Evolutionary conservation across 2,797 vertebrate species (phyloP), one percentile per base, ranked within the genome.

Genomic region (Meriones psammophilus): DNA sequence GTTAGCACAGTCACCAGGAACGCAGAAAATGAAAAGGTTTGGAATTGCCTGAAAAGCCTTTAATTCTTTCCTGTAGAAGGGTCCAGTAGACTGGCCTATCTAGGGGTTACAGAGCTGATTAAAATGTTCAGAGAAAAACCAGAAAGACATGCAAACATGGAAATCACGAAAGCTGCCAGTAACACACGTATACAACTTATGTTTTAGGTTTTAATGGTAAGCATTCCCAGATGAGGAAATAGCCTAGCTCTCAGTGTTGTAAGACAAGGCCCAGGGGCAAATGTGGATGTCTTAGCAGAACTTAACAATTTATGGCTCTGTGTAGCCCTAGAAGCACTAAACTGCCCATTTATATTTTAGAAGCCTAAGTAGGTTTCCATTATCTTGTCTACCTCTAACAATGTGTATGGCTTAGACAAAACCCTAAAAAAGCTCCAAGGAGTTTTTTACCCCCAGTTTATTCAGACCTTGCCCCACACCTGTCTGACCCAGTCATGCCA

Each of bases 381-480:
- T 68, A 91, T 78, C 64, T 14, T 92, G 0, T 71, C 30, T 46
- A 69, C 39, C 33, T 91, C 26, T 94, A 89, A 92, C 42, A 95
- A 69, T 71, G 54, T 60, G 13, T 80, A 17, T 50, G 50, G 33
- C 77, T 86, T 39, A 88, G 81, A 88, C 56, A 89, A 88, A 84
- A 88, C 69, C 46, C 69, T 74, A 95, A 93, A 17, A 84, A n/a
- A 5, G 8, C 46, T 9, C 6, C 17, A 30, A 88, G 13, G 28
- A 62, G 39, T 50, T 87, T 80, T 60, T 87, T 80, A 56, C 39
- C 5, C 10, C 10, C 33, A 80, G 56, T 30, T 46, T 80, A 46
- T 76, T 81, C 56, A 81, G 68, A 60, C 50, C 62, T 94, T 89
- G 42, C 58, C 58, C 80, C 62, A 78, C 66, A 74, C 26, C 66